Percentiles rank a stretch among this genome's conserved stretches.
phyloP scores from a whole-genome alignment of 1,140 invertebrate species.

The Kradibia gibbosae region DNA sequence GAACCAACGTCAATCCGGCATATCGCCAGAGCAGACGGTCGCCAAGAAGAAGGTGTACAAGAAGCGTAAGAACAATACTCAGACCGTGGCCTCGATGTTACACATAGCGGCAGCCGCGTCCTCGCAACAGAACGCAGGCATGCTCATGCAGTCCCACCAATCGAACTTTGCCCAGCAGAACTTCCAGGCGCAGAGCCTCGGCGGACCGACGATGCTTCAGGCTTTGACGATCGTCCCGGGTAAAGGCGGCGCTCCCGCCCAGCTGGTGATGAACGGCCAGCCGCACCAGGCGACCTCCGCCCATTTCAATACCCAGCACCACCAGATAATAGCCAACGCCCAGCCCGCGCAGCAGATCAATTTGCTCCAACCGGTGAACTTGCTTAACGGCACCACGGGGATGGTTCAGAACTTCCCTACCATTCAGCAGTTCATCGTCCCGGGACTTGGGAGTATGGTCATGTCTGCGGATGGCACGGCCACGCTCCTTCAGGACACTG shows the following conservation, averaged over 20 bases:
- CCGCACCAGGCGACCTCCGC: slow-evolving; percentile 72
- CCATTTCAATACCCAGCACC: slow-evolving; percentile 76
- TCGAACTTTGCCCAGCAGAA: slow-evolving; percentile 71
- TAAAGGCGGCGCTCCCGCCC: slow-evolving; percentile 79
- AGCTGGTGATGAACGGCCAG: slow-evolving; percentile 83
- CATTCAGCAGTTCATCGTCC: slow-evolving; percentile 87
- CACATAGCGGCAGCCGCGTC: slow-evolving; percentile 78
- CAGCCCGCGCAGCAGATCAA: slow-evolving; percentile 85
- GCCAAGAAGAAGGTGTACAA: slow-evolving; percentile 80
- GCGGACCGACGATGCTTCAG: slow-evolving; percentile 81
- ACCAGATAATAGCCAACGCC: slow-evolving; percentile 78
- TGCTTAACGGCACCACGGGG: slow-evolving; percentile 80
- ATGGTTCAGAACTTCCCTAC: slow-evolving; percentile 85
- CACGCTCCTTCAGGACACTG: slow-evolving; percentile 78
- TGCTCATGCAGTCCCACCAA: slow-evolving; percentile 69
- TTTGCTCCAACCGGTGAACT: slow-evolving; percentile 85
- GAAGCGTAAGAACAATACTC: slow-evolving; percentile 80
- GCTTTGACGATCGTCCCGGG: slow-evolving; percentile 84
- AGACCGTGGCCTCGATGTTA: slow-evolving; percentile 83
- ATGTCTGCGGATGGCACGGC: slow-evolving; percentile 82
- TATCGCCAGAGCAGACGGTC: slow-evolving; percentile 78
- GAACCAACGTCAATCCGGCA: slow-evolving; percentile 73
- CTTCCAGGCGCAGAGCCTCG: slow-evolving; percentile 67
- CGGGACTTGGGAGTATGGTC: slow-evolving; percentile 84
- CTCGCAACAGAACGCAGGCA: slow-evolving; percentile 75